Evolutionary conservation across 2,888 invertebrate genomes (phyloP), one percentile per base, ranked within the genome.

Genomic region (Stenodera caucasica): DNA sequence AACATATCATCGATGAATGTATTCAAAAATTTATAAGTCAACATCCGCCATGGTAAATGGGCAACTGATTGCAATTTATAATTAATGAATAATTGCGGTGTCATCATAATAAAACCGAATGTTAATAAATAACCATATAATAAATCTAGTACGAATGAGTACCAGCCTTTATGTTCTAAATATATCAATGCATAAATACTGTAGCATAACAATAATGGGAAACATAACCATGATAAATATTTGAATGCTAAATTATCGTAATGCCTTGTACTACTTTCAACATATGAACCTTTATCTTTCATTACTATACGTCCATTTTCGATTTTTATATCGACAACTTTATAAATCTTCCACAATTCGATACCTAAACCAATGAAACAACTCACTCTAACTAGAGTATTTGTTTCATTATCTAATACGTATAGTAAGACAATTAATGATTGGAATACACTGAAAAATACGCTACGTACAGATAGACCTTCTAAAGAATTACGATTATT

Each of bases 61-160:
- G 99, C 99, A 1, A 99, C 98, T 15, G 98, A 98, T 79, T 99
- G 98, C 72, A 99, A 81, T 81, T 99, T 99, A 82, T 99, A 99
- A 83, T 99, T 99, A 72, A 99, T 99, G 78, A 99, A 99, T 64
- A 99, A 83, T 81, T 99, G 99, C 6, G 99, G 99, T n/a, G 98
- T 99, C 98, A 99, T 99, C 94, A 98, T 96, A 60, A 99, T 99
- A 80, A 99, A 99, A 63, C 99, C 97, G 80, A 99, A 99, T 1
- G 98, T 99, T 61, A 99, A 84, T 60, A 99, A 84, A 81, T 97
- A 99, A 57, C 99, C 98, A 81, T 99, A 99, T 63, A 98, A 86
- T 92, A 99, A 94, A 77, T 91, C 92, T 30, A 99, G 86, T 35
- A 97, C 86, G 84, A 96, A 99, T 11, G 98, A 98, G 80, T 99